These are phyloP conservation scores for Apostichopus californicus DNA, from an alignment of 35 echinoderm and acorn worm species.

Conservation along the genomic window DNA sequence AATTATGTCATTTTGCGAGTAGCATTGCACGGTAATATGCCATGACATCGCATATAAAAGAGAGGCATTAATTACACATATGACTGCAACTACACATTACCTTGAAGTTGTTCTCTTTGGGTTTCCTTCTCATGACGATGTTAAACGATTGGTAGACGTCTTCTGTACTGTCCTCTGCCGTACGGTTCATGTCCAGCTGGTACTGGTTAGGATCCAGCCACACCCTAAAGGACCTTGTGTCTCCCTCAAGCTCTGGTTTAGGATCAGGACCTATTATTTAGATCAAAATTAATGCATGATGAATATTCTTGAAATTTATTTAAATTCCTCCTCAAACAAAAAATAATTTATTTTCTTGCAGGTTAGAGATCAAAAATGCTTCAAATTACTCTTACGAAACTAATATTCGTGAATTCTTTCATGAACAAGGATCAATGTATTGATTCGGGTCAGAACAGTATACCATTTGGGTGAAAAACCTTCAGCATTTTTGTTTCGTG, in stretches of 20 bases:
- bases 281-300: not conserved
- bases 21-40: not conserved
- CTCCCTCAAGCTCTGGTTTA: conserved; percentile 80
- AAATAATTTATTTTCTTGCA: too few relatives aligned
- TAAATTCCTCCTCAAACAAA: too few relatives aligned
- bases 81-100: not conserved
- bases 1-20: too few relatives aligned
- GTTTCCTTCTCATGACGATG: conserved; percentile 98
- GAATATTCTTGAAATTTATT: too few relatives aligned
- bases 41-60: not conserved
- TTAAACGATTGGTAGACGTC: conserved; percentile 96
- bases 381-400: too few relatives aligned
- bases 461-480: too few relatives aligned
- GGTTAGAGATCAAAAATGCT: too few relatives aligned
- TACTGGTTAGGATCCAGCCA: conserved; percentile 99
- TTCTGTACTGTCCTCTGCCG: conserved; percentile 67
- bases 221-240: conserved; percentile 77
- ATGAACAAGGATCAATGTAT: too few relatives aligned
- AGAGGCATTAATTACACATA: not conserved
- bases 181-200: conserved; percentile 89
- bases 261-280: conserved; percentile 83
- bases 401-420: too few relatives aligned
- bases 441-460: too few relatives aligned
- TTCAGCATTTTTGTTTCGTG: too few relatives aligned
- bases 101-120: conserved; percentile 99